Evolutionary conservation across 1,140 invertebrate genomes (phyloP).

Genomic region (Cotesia vestalis): DNA sequence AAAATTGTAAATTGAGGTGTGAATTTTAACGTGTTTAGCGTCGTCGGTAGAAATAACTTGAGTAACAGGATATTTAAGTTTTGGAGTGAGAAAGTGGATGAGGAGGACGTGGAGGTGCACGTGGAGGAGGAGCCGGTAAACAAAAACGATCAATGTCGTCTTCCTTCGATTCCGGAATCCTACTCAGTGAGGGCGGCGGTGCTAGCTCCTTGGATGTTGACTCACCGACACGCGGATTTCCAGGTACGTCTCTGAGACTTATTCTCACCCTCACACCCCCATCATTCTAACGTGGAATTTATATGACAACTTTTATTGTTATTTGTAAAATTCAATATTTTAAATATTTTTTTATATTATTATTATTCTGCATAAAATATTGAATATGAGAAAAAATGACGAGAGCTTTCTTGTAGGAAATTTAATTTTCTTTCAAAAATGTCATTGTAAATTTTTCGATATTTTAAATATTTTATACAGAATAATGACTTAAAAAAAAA

Average conservation of each 20-base stretch:
- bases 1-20: not conserved
- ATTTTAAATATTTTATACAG: too few species aligned
- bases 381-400: too few species aligned
- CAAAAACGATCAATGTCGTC: constrained; percentile 37
- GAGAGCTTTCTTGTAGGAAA: too few species aligned
- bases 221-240: constrained; percentile 38
- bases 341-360: too few species aligned
- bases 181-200: constrained; percentile 41
- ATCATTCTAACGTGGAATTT: too few species aligned
- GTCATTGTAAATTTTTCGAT: too few species aligned
- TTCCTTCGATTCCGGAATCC: constrained; percentile 43
- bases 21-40: constrained; percentile 3
- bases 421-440: too few species aligned
- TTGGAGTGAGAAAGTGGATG: constrained; percentile 31
- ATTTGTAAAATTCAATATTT: too few species aligned
- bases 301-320: too few species aligned
- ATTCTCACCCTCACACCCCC: not conserved
- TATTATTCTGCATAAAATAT: too few species aligned
- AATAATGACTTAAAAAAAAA: too few species aligned
- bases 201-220: constrained; percentile 41
- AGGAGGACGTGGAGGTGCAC: not conserved
- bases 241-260: constrained; percentile 32
- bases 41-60: not conserved
- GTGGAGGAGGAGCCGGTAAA: constrained; percentile 2
- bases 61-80: constrained; percentile 5